Conservation (phyloP, 2,888 invertebrate genomes). For the Malthinus seriepunctatus region DNA sequence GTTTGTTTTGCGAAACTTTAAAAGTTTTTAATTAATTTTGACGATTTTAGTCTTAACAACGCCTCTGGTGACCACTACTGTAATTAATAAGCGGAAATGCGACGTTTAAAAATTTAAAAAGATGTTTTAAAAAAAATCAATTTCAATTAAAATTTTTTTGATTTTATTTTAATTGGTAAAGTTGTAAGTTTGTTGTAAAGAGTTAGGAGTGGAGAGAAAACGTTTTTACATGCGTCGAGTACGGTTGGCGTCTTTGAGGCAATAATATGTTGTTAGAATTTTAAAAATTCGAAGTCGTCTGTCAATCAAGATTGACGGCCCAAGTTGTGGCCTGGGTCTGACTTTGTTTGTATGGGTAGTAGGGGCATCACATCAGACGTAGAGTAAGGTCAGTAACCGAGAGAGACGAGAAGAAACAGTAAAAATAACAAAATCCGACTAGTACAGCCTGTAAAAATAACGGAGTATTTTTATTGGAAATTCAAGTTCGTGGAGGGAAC, state of each 20-base stretch:
- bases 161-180: background rate
- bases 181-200: background rate
- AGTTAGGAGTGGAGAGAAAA: background rate
- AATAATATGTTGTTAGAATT: constrained; percentile 4
- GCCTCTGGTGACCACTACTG: background rate
- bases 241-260: constrained; percentile 5
- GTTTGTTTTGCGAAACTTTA: no score
- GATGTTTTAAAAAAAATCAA: background rate
- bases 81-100: background rate
- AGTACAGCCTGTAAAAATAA: constrained; percentile 52
- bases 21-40: no score
- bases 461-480: constrained; percentile 55
- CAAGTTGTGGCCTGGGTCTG: constrained; percentile 30
- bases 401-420: constrained; percentile 49
- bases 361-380: constrained; percentile 39
- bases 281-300: constrained; percentile 30
- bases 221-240: background rate
- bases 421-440: constrained; percentile 55
- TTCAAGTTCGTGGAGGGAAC: constrained; percentile 32
- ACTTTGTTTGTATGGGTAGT: constrained; percentile 38
- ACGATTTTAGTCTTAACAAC: background rate
- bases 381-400: constrained; percentile 46
- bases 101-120: background rate
- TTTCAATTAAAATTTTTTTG: background rate
- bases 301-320: constrained; percentile 37